Evolutionary conservation across 1,140 invertebrate species (phyloP), one percentile per base, ranked within the genome.

Genomic region (Tetraneura akinire): DNA sequence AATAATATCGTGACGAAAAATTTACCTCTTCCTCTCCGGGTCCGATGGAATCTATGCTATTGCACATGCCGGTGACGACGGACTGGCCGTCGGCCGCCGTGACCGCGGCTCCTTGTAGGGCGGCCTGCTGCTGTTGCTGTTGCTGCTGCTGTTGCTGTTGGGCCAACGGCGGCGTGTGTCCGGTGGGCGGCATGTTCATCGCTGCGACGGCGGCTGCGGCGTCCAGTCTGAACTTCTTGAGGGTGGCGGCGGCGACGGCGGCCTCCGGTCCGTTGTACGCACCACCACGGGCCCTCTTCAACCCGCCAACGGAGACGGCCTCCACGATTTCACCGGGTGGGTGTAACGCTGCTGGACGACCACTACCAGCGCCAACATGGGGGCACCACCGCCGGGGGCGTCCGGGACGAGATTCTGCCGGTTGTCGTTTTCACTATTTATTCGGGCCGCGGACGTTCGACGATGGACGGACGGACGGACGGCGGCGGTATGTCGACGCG

Each of bases 311-410:
- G 74, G 74, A 55, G 74, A 78, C 74, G 74, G 55, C 55, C 74
- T 78, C 74, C 74, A 78, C 74, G 74, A 62, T 78, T 78, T 55
- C 62, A 78, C 74, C 74, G 74, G 74, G 74, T 78, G 74, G 74
- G 74, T 78, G 74, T 78, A 78, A 78, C 42, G 74, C 55, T 78
- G 74, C 42, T n/a, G 21, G 74, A 78, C 74, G 74, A 62, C 74
- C 55, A 62, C 53, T 60, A 42, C 37, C 53, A 26, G 55, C 74
- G 74, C 74, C 74, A 78, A 78, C 74, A 78, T 78, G 74, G 55
- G 73, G 73, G 55, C 53, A 60, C 55, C 21, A 45, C 73, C 11
- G 53, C 73, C 3, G 73, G 73, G 29, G 62, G 62, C 62, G 3
- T 53, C 1, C 11, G 74, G 32, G 62, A 66, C 16, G 51, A 14